Evolutionary conservation across 2,113 vertebrate genomes (phyloP).

Genomic region (Cyprinus carpio): DNA sequence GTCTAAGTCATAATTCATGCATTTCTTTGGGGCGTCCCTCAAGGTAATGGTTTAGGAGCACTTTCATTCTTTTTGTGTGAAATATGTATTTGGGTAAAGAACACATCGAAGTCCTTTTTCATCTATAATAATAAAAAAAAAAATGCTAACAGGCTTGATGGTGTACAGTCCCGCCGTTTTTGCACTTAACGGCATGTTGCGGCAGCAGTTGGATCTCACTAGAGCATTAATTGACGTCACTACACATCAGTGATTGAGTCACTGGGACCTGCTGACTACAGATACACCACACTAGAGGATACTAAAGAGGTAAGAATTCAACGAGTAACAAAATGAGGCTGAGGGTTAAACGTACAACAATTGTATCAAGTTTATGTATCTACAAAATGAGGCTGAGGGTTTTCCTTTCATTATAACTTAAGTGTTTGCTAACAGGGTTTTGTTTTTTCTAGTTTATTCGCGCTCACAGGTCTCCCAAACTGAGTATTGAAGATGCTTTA

Average conservation of each 20-base stretch:
- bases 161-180: conserved; percentile 72
- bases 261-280: conserved; percentile 77
- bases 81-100: too few relatives aligned
- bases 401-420: not conserved
- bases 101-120: too few relatives aligned
- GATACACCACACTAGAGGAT: conserved; percentile 87
- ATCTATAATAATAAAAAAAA: too few relatives aligned
- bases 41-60: too few relatives aligned
- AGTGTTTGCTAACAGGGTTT: not conserved
- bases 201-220: conserved; percentile 82
- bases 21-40: too few relatives aligned
- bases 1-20: too few relatives aligned
- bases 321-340: not conserved
- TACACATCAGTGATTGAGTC: conserved; percentile 74
- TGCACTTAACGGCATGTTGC: conserved; percentile 78
- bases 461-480: conserved; percentile 70
- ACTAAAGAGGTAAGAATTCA: conserved; percentile 77
- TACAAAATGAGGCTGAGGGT: not conserved
- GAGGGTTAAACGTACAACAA: too few relatives aligned
- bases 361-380: not conserved
- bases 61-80: too few relatives aligned
- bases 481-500: conserved; percentile 71
- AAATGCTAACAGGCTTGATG: conserved; percentile 74
- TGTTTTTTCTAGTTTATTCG: conserved; percentile 75
- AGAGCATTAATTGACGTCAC: conserved; percentile 74